phyloP scores from a whole-genome alignment of 2,888 invertebrate species.

The Aproaerema taeniolella region DNA sequence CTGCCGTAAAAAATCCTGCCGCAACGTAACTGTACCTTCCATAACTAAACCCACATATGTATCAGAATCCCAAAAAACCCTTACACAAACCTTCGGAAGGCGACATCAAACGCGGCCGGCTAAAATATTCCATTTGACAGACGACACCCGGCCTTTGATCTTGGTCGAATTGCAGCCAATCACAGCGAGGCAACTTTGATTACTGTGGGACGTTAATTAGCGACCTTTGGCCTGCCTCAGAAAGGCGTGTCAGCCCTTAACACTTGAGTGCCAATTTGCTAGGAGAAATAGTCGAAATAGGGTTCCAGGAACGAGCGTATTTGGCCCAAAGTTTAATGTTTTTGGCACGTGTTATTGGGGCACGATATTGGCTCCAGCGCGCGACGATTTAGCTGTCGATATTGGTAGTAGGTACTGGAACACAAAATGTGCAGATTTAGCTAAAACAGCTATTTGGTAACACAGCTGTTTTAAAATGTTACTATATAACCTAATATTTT shows the following conservation, averaged over 20 bases:
- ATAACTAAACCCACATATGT: too few species aligned
- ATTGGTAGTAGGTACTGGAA: too few species aligned
- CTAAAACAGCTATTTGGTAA: too few species aligned
- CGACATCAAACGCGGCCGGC: conserved; percentile 18
- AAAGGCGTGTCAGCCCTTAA: conserved; percentile 56
- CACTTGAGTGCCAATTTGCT: conserved; percentile 60
- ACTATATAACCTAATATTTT: too few species aligned
- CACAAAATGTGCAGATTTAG: too few species aligned
- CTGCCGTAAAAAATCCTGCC: too few species aligned
- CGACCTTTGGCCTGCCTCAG: conserved; percentile 54
- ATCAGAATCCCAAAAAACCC: conserved; percentile 4
- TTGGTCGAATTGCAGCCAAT: conserved; percentile 57
- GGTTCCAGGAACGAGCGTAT: too few species aligned
- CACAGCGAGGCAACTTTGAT: conserved; percentile 61
- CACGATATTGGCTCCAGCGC: conserved; percentile 7
- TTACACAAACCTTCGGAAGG: not conserved
- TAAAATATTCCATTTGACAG: conserved; percentile 72
- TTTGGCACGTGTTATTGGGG: conserved; percentile 10
- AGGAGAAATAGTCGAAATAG: conserved; percentile 17
- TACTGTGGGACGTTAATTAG: conserved; percentile 72
- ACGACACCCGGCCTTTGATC: conserved; percentile 61
- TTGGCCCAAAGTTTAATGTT: conserved; percentile 3
- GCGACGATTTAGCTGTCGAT: too few species aligned
- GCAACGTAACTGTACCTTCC: too few species aligned
- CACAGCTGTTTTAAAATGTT: too few species aligned